Conservation (phyloP, 2,113 vertebrate genomes). For the Tupaia chinensis region DNA sequence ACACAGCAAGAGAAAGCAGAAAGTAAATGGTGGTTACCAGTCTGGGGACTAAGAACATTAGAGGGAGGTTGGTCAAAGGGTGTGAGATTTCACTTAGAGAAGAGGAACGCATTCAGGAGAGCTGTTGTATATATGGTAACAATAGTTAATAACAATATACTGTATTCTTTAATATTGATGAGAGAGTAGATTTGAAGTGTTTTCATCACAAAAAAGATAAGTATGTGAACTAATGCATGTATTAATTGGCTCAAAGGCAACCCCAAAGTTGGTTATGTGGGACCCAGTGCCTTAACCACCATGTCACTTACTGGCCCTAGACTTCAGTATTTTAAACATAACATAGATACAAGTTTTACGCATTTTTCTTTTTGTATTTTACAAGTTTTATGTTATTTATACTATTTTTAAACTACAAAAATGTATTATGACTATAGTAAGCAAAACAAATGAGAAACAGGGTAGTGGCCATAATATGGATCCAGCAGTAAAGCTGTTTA, state of each 20-base stretch:
- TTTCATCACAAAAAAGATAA: neutral
- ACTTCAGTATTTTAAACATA: neutral
- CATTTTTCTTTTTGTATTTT: neutral
- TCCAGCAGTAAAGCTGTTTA: neutral
- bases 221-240: no score
- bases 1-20: neutral
- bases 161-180: neutral
- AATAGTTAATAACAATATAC: neutral
- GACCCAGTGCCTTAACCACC: no score
- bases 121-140: neutral
- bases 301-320: no score
- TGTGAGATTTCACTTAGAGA: neutral
- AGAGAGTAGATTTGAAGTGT: neutral
- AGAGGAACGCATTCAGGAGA: neutral
- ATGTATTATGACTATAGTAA: neutral
- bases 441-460: neutral
- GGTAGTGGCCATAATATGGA: neutral
- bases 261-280: no score
- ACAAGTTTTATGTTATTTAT: neutral
- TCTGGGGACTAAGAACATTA: neutral
- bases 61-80: neutral
- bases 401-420: neutral
- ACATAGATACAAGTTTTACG: neutral
- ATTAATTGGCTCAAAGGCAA: no score
- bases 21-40: neutral